These are phyloP conservation scores for Megaptera novaeangliae DNA, from an alignment of 2,113 vertebrate species.

Conservation along the genomic window DNA sequence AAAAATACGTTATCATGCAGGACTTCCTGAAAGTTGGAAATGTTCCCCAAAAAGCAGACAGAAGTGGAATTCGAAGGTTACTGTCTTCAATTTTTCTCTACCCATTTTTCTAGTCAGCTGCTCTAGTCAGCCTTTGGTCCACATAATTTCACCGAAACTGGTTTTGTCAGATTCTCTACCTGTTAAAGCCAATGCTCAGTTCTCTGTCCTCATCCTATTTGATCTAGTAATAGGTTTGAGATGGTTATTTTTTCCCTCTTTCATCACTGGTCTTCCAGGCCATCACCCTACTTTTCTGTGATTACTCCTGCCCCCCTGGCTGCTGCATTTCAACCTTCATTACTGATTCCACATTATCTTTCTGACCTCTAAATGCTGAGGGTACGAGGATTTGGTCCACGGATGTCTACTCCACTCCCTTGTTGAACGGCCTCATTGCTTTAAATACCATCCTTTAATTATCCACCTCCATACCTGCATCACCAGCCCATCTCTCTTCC, in stretches of 20 bases:
- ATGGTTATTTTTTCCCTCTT: neutral
- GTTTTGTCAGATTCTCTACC: neutral
- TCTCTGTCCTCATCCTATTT: neutral
- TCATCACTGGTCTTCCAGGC: neutral
- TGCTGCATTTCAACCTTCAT: neutral
- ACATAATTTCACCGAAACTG: neutral
- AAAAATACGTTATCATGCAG: neutral
- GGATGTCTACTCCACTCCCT: neutral
- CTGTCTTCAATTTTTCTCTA: neutral
- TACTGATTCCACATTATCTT: neutral
- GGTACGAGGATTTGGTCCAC: too few relatives aligned
- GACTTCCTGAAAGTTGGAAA: neutral
- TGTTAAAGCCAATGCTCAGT: neutral
- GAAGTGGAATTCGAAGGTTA: neutral
- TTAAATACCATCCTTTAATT: neutral
- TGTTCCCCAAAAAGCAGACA: neutral
- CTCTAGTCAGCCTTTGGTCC: neutral
- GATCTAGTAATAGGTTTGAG: neutral
- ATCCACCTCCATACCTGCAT: neutral
- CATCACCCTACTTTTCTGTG: neutral
- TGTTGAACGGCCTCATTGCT: neutral
- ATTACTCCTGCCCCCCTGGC: neutral
- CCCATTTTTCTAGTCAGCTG: neutral
- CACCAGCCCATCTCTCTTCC: neutral
- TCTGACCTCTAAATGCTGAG: neutral